Percentiles rank a stretch among this genome's conserved stretches.
phyloP scores from a whole-genome alignment of 1,140 invertebrate species.

The Zaprionus africanus region DNA sequence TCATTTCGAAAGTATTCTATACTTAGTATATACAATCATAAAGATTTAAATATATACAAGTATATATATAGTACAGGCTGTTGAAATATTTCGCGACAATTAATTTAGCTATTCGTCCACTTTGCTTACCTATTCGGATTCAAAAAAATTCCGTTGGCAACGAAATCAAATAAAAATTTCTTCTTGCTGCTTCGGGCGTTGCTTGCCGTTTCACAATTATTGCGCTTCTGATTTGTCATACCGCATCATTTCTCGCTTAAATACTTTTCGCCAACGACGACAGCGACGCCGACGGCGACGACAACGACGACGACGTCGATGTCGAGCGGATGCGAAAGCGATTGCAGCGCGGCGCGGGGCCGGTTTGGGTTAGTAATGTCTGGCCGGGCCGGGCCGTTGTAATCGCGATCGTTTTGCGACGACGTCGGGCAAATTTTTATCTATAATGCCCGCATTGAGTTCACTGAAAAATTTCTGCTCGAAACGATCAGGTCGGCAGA shows the following conservation, averaged over 20 bases:
- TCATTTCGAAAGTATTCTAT: conserved; percentile 10
- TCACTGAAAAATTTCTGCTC: conserved; percentile 4
- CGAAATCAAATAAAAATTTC: conserved; percentile 12
- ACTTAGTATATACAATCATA: not conserved
- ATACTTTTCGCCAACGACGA: conserved; percentile 43
- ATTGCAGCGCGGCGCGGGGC: conserved; percentile 8
- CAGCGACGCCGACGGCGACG: not conserved
- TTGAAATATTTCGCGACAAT: conserved; percentile 15
- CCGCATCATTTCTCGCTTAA: conserved; percentile 70
- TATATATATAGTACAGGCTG: conserved; percentile 12
- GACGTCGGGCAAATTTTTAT: conserved; percentile 37
- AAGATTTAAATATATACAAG: conserved; percentile 3
- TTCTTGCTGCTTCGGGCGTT: conserved; percentile 19
- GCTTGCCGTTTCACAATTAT: conserved; percentile 65
- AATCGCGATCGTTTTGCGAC: not conserved
- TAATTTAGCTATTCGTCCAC: conserved; percentile 29
- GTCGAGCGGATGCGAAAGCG: not conserved
- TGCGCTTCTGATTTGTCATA: conserved; percentile 79
- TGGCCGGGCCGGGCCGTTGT: conserved; percentile 25
- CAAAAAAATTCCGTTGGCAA: conserved; percentile 26
- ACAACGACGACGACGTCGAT: not conserved
- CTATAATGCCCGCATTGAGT: conserved; percentile 17
- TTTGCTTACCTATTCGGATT: conserved; percentile 2
- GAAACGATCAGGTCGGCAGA: not conserved
- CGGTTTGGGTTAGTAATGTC: conserved; percentile 56